These are phyloP conservation scores for Philereme vetulata DNA, from an alignment of 2,888 invertebrate species.

Conservation along the genomic window DNA sequence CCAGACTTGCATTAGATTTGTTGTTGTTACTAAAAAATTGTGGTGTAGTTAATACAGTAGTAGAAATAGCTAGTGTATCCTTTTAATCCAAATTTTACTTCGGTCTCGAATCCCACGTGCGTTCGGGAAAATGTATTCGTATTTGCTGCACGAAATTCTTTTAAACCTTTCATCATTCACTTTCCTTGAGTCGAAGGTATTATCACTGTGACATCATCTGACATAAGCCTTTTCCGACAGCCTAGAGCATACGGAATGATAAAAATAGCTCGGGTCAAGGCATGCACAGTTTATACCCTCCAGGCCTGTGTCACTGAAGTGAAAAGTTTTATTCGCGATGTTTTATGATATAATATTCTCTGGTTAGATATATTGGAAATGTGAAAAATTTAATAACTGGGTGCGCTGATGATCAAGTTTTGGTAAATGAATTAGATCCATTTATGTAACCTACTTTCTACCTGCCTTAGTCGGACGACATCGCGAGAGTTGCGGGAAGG, in stretches of 20 bases:
- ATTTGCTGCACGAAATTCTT: conserved; percentile 17
- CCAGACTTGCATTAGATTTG: neutral
- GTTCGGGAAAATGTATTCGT: conserved; percentile 9
- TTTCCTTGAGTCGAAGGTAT: conserved; percentile 30
- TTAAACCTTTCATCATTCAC: conserved; percentile 24
- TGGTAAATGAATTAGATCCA: too few species aligned
- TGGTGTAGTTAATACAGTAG: too few species aligned
- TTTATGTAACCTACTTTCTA: too few species aligned
- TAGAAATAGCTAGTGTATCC: neutral
- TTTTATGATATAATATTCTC: too few species aligned
- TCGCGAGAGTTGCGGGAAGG: too few species aligned
- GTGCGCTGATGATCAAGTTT: too few species aligned
- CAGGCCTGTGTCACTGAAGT: neutral
- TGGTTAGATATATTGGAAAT: too few species aligned
- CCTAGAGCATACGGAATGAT: conserved; percentile 35
- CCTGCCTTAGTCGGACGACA: too few species aligned
- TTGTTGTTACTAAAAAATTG: neutral
- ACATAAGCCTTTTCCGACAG: conserved; percentile 32
- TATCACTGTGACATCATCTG: conserved; percentile 30
- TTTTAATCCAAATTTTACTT: too few species aligned
- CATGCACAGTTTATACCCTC: conserved; percentile 23
- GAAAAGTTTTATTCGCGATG: too few species aligned
- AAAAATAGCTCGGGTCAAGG: conserved; percentile 40
- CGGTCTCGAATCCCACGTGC: neutral
- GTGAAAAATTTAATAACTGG: too few species aligned